phyloP scores from a whole-genome alignment of 1,140 invertebrate species.

The Drosophila virilis region DNA sequence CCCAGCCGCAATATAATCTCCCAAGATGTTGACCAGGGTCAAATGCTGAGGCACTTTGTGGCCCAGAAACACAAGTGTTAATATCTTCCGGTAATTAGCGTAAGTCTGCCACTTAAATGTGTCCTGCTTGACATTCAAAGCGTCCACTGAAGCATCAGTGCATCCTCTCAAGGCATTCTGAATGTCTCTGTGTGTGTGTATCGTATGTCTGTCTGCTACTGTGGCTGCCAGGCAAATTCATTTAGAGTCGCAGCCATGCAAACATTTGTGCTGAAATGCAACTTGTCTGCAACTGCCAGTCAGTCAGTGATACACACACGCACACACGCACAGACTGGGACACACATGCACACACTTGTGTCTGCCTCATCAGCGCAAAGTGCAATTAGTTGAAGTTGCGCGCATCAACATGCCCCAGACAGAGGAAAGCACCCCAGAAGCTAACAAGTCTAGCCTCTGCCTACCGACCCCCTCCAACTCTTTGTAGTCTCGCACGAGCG shows the following conservation, averaged over 20 bases:
- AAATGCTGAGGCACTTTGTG: constrained; percentile 31
- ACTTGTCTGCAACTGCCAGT: constrained; percentile 81
- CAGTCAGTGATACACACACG: constrained; percentile 54
- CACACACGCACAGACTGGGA: constrained; percentile 7
- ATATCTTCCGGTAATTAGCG: constrained; percentile 80
- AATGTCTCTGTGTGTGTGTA: constrained; percentile 16
- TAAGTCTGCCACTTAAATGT: constrained; percentile 68
- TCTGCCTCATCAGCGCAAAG: constrained; percentile 81
- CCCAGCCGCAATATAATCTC: background rate
- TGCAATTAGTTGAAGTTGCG: constrained; percentile 80
- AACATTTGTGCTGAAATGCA: constrained; percentile 82
- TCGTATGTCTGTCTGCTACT: constrained; percentile 30
- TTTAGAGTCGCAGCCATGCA: constrained; percentile 76
- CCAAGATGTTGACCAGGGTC: constrained; percentile 52
- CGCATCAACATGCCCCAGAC: constrained; percentile 72
- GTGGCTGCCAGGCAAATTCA: constrained; percentile 64
- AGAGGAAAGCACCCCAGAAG: constrained; percentile 56
- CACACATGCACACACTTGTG: constrained; percentile 47
- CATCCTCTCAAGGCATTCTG: constrained; percentile 31
- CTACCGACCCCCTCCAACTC: background rate
- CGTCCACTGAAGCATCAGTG: constrained; percentile 64
- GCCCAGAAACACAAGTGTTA: constrained; percentile 66
- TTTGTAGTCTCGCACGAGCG: constrained; percentile 39
- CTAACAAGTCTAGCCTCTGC: constrained; percentile 68
- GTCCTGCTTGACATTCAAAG: constrained; percentile 76